Percentiles rank a stretch among this genome's conserved stretches.
Evolutionary conservation across 1,140 invertebrate genomes (phyloP).

Genomic region (Ostrea denselamellosa): DNA sequence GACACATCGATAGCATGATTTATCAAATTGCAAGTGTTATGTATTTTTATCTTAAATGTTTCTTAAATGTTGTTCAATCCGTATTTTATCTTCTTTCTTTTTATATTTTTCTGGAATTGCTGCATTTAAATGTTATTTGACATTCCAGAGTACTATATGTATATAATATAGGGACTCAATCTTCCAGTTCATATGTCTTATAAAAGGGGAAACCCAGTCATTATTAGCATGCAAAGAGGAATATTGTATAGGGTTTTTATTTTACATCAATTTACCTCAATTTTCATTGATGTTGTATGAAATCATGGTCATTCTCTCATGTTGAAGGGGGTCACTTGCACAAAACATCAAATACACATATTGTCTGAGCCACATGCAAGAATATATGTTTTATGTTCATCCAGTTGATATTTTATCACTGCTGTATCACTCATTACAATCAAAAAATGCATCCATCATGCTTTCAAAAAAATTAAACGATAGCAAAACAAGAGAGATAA

Average conservation of each 20-base stretch:
- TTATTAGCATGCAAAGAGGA: not conserved
- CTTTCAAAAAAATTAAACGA: not conserved
- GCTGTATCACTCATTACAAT: not conserved
- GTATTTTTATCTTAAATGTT: constrained; percentile 19
- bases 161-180: not conserved
- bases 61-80: constrained; percentile 24
- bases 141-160: not conserved
- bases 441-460: constrained; percentile 28
- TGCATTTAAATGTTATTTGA: not conserved
- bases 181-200: not conserved
- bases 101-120: constrained; percentile 8
- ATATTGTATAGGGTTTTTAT: not conserved
- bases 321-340: not conserved
- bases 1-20: not conserved
- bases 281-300: constrained; percentile 18
- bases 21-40: constrained; percentile 23
- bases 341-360: not conserved
- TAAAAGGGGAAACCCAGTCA: not conserved
- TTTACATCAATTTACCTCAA: constrained; percentile 14
- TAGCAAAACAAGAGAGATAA: not conserved
- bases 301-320: constrained; percentile 14
- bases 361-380: not conserved
- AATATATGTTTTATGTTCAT: not conserved
- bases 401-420: not conserved
- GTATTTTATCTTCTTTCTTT: not conserved